These are phyloP conservation scores for Hydractinia echinata DNA, from an alignment of 30 jellyfish, hydroid and myxozoan genomes.

Conservation along the genomic window DNA sequence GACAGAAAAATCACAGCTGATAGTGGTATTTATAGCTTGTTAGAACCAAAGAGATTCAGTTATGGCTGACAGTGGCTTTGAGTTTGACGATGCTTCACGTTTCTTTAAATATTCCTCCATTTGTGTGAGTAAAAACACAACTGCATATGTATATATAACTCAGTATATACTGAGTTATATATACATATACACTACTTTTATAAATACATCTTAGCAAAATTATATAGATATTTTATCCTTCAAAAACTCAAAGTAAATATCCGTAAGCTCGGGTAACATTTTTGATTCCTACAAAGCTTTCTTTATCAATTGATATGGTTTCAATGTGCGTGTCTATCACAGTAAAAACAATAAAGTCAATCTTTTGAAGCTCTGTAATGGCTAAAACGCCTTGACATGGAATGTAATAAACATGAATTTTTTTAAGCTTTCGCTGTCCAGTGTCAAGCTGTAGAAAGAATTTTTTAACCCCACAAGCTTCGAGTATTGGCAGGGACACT, in stretches of 20 bases:
- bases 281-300: neutral
- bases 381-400: slow-evolving; percentile 50
- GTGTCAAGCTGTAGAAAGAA: slow-evolving; percentile 9
- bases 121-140: no score
- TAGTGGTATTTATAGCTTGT: no score
- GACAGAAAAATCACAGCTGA: no score
- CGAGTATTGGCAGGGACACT: slow-evolving; percentile 16
- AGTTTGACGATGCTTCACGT: no score
- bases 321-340: slow-evolving; percentile 28
- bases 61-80: no score
- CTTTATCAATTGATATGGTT: slow-evolving; percentile 19
- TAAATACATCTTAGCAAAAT: no score
- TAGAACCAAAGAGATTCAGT: no score
- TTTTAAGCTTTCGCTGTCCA: slow-evolving; percentile 16
- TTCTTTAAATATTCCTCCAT: no score
- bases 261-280: no score
- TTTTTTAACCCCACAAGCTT: neutral
- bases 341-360: slow-evolving; percentile 57
- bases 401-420: slow-evolving; percentile 28
- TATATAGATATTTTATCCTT: slow-evolving; percentile 21
- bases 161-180: no score
- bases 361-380: slow-evolving; percentile 4
- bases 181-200: no score
- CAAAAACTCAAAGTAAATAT: slow-evolving; percentile 19
- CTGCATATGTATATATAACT: no score